phyloP scores from a whole-genome alignment of 2,888 invertebrate species.

The Rutpela maculata region DNA sequence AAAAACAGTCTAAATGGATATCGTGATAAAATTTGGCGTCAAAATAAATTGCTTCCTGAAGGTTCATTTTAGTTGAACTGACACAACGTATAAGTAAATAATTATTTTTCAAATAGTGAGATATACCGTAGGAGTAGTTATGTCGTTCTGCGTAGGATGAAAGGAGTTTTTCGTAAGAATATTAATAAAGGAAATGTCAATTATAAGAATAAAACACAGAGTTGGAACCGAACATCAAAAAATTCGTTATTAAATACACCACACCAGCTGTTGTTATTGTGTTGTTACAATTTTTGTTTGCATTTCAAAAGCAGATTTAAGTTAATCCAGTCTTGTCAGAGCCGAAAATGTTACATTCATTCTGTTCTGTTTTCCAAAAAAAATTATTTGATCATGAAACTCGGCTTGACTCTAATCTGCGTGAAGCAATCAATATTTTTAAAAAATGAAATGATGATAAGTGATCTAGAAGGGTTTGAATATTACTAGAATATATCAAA shows the following conservation, averaged over 20 bases:
- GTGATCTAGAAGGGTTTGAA: too few species aligned
- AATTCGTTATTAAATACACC: neutral
- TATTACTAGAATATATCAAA: too few species aligned
- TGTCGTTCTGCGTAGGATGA: neutral
- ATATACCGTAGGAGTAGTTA: neutral
- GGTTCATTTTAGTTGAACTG: neutral
- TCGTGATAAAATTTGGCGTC: constrained; percentile 19
- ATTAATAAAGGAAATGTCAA: constrained; percentile 4
- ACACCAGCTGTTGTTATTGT: neutral
- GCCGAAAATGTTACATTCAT: too few species aligned
- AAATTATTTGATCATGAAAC: too few species aligned
- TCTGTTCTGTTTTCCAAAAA: too few species aligned
- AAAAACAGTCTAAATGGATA: constrained; percentile 20
- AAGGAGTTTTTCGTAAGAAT: neutral
- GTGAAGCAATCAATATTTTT: too few species aligned
- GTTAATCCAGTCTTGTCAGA: too few species aligned
- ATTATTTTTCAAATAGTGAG: neutral
- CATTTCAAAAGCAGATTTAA: too few species aligned
- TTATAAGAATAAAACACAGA: neutral
- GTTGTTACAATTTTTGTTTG: too few species aligned
- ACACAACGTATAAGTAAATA: constrained; percentile 23
- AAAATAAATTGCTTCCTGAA: constrained; percentile 28
- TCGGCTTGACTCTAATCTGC: too few species aligned
- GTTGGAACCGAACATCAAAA: neutral
- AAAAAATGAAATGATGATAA: too few species aligned